Percentiles rank a stretch among this genome's conserved stretches.
Evolutionary conservation across 2,797 vertebrate genomes (phyloP).

Genomic region (Triplophysa yarkandensis): DNA sequence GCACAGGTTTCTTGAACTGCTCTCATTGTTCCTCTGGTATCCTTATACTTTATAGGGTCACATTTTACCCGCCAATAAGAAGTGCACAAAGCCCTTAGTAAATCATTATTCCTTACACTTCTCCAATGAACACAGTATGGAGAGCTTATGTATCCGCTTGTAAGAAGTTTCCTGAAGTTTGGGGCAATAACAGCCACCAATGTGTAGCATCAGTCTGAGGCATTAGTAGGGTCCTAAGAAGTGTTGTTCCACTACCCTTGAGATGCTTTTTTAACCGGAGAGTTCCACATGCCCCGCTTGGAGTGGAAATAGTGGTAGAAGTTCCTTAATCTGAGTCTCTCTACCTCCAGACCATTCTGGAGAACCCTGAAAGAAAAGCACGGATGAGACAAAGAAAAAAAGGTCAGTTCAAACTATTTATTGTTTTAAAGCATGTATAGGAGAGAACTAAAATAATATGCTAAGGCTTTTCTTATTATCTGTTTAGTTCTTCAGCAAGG

Average conservation of each 20-base stretch:
- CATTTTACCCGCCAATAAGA: conserved; percentile 12
- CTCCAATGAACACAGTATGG: conserved; percentile 16
- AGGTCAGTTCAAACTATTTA: no score
- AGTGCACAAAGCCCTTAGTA: conserved; percentile 6
- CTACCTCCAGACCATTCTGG: conserved; percentile 95
- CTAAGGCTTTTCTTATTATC: no score
- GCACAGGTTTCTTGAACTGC: conserved; percentile 2
- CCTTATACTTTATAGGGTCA: neutral
- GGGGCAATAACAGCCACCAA: neutral
- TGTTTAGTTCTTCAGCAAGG: neutral
- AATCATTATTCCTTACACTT: neutral
- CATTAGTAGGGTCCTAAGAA: conserved; percentile 14
- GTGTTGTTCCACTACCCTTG: conserved; percentile 72
- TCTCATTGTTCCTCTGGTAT: neutral
- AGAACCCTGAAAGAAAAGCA: conserved; percentile 76
- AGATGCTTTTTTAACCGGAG: conserved; percentile 81
- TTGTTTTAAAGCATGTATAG: no score
- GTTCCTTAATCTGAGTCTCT: conserved; percentile 90
- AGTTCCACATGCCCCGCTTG: conserved; percentile 96
- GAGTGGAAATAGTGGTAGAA: conserved; percentile 99
- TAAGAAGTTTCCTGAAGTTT: conserved; percentile 18
- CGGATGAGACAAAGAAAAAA: conserved; percentile 15
- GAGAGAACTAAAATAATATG: no score
- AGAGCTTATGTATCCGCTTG: conserved; percentile 22
- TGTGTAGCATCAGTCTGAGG: neutral